These are phyloP conservation scores for Alosa alosa DNA, from an alignment of 2,113 vertebrate species.

Conservation along the genomic window DNA sequence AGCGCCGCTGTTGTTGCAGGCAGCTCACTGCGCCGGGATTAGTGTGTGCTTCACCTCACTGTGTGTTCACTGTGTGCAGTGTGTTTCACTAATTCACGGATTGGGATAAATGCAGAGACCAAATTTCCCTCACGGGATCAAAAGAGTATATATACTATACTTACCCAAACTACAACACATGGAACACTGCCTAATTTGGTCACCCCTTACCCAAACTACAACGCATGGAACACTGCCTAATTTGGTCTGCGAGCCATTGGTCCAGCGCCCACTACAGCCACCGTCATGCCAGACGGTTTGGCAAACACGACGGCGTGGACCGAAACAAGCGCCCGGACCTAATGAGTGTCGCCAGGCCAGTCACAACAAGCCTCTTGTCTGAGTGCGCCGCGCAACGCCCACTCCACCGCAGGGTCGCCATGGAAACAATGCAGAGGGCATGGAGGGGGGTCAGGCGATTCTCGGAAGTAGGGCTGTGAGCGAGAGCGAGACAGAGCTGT, in stretches of 20 bases:
- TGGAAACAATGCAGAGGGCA: constrained; percentile 44
- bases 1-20: too few species aligned
- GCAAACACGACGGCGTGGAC: not conserved
- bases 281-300: not conserved
- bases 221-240: constrained; percentile 15
- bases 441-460: not conserved
- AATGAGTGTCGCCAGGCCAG: constrained; percentile 9
- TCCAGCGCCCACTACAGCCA: not conserved
- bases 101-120: too few species aligned
- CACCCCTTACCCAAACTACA: not conserved
- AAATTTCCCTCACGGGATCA: too few species aligned
- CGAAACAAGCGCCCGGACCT: not conserved
- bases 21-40: too few species aligned
- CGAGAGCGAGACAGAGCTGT: not conserved
- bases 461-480: not conserved
- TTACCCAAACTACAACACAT: too few species aligned
- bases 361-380: constrained; percentile 25
- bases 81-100: too few species aligned
- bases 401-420: constrained; percentile 46
- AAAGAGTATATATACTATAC: too few species aligned
- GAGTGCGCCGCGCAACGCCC: constrained; percentile 21
- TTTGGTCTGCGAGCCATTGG: not conserved
- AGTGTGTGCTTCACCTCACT: too few species aligned
- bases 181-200: too few species aligned
- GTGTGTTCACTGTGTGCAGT: too few species aligned